Conservation (phyloP, 2,797 vertebrate species). For the Falco rusticolus region DNA sequence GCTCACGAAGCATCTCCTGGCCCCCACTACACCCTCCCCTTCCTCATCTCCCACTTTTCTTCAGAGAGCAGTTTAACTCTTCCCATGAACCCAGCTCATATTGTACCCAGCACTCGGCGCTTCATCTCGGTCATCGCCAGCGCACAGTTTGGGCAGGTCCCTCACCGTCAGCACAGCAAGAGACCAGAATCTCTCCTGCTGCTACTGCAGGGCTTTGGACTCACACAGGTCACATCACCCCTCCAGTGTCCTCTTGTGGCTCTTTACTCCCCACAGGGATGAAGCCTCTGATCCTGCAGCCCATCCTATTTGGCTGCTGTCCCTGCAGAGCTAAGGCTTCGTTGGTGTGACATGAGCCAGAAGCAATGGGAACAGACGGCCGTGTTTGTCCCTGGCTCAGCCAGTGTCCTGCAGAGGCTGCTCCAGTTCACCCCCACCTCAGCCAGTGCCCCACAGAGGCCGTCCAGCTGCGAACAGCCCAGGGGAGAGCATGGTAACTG, state of each 20-base stretch:
- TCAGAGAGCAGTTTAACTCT: background rate
- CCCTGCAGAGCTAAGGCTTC: background rate
- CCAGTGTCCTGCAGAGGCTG: background rate
- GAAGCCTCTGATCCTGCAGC: background rate
- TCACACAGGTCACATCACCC: background rate
- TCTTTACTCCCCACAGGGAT: background rate
- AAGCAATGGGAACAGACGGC: background rate
- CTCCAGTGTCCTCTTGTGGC: too few relatives aligned
- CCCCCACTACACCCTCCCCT: background rate
- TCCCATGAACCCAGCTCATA: background rate
- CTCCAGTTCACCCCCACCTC: too few relatives aligned
- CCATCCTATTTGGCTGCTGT: background rate
- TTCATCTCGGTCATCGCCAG: background rate
- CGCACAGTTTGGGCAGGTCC: background rate
- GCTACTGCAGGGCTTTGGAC: background rate
- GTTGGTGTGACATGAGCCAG: background rate
- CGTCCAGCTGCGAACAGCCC: fast-evolving
- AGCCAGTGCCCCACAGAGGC: background rate
- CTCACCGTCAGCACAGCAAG: background rate
- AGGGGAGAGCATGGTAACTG: background rate
- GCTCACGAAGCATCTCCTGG: background rate
- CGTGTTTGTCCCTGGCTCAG: fast-evolving
- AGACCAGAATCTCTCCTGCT: background rate
- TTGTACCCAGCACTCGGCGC: too few relatives aligned
- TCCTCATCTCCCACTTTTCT: background rate